Percentiles rank a stretch among this genome's conserved stretches.
phyloP scores from a whole-genome alignment of 2,797 vertebrate species.

The Manis crassicaudata region DNA sequence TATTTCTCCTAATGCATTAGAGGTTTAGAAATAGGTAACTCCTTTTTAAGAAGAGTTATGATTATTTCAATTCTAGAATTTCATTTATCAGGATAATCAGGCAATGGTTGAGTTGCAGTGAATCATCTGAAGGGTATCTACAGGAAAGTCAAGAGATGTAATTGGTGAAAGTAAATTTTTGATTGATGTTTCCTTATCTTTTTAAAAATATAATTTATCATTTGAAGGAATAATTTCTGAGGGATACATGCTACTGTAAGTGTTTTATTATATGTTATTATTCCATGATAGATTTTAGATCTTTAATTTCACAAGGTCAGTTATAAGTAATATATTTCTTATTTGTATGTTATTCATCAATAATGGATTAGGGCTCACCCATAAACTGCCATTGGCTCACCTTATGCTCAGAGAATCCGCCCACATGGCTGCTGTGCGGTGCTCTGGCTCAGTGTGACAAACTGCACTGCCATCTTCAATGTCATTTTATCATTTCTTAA shows the following conservation, averaged over 20 bases:
- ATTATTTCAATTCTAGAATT: neutral
- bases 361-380: neutral
- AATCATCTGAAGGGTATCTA: neutral
- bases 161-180: neutral
- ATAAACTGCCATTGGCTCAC: neutral
- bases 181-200: neutral
- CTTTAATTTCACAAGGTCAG: neutral
- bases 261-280: neutral
- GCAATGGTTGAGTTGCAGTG: neutral
- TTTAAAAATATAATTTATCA: neutral
- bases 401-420: neutral
- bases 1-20: neutral
- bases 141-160: neutral
- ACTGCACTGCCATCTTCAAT: neutral
- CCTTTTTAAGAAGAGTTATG: neutral
- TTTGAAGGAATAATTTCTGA: conserved; percentile 2
- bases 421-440: neutral
- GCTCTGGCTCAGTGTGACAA: neutral
- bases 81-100: neutral
- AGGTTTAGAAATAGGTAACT: neutral
- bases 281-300: neutral
- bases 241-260: neutral
- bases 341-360: neutral
- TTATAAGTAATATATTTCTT: neutral
- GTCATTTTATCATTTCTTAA: conserved; percentile 56